Percentiles rank a stretch among this genome's conserved stretches.
Conservation (phyloP, 2,888 invertebrate species). For the Drosophila monieri region DNA sequence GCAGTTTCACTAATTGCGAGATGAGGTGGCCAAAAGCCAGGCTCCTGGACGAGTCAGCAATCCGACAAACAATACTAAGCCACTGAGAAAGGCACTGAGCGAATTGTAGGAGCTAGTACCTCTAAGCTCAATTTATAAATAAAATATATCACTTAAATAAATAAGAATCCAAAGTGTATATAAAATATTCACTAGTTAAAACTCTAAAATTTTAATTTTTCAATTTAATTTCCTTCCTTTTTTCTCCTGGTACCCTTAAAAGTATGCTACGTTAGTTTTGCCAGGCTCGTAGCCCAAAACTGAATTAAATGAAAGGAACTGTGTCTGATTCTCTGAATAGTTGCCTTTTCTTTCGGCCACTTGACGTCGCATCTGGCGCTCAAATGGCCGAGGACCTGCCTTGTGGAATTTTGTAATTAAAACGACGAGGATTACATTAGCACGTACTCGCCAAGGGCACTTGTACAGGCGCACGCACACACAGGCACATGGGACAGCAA, state of each 20-base stretch:
- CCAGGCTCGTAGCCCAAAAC: conserved; percentile 50
- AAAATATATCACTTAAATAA: too few species aligned
- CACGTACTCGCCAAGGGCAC: conserved; percentile 54
- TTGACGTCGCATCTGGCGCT: conserved; percentile 39
- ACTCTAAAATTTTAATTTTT: background rate
- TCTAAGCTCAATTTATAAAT: too few species aligned
- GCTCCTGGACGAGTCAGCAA: conserved; percentile 14
- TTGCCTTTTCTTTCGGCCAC: conserved; percentile 20
- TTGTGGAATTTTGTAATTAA: conserved; percentile 74
- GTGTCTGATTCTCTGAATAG: conserved; percentile 13
- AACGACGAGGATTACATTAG: conserved; percentile 70
- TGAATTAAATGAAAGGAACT: conserved; percentile 63
- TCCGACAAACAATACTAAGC: conserved; percentile 59
- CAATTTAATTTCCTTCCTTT: background rate
- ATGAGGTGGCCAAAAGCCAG: conserved; percentile 10
- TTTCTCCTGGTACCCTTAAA: conserved; percentile 32
- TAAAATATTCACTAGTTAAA: background rate
- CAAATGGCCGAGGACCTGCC: conserved; percentile 39
- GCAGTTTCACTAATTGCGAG: conserved; percentile 68
- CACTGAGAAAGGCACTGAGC: conserved; percentile 36
- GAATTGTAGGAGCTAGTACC: background rate
- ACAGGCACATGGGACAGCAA: conserved; percentile 47
- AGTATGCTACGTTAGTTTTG: conserved; percentile 68
- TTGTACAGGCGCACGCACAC: background rate
- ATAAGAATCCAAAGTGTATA: too few species aligned